These are phyloP conservation scores for Aphelinus certus DNA, from an alignment of 1,140 invertebrate genomes.

Conservation along the genomic window DNA sequence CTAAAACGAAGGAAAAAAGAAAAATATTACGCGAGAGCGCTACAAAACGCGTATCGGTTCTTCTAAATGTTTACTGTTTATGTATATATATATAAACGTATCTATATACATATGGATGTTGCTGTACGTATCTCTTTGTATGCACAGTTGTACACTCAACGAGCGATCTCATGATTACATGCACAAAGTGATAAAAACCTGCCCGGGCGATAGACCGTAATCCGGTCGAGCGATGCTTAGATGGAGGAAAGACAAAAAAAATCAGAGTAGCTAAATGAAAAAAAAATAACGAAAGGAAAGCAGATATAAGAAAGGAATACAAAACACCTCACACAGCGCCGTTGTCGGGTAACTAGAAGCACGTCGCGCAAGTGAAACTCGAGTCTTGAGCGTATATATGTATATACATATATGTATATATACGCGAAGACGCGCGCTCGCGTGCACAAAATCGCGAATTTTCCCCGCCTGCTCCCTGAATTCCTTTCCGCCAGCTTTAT, in stretches of 20 bases:
- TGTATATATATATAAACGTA: background rate
- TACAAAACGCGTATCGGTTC: background rate
- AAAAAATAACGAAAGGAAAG: background rate
- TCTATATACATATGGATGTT: background rate
- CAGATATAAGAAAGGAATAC: background rate
- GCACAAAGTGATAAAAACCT: background rate
- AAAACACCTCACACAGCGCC: constrained; percentile 13
- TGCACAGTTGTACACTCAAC: background rate
- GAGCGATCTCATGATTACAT: background rate
- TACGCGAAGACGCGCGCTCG: background rate
- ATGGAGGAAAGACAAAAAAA: constrained; percentile 7
- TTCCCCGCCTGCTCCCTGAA: too few species aligned
- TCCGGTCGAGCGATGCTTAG: background rate
- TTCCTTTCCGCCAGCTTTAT: too few species aligned
- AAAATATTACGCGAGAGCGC: background rate
- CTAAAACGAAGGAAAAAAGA: background rate
- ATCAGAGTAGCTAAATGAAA: background rate
- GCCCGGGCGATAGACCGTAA: background rate
- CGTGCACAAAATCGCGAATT: too few species aligned
- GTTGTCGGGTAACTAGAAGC: background rate
- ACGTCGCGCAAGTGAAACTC: background rate
- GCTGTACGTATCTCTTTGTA: constrained; percentile 11
- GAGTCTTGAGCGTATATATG: too few species aligned
- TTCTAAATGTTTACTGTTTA: background rate
- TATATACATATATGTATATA: background rate